phyloP scores from a whole-genome alignment of 2,113 vertebrate species.

The Alaudala cheleensis region DNA sequence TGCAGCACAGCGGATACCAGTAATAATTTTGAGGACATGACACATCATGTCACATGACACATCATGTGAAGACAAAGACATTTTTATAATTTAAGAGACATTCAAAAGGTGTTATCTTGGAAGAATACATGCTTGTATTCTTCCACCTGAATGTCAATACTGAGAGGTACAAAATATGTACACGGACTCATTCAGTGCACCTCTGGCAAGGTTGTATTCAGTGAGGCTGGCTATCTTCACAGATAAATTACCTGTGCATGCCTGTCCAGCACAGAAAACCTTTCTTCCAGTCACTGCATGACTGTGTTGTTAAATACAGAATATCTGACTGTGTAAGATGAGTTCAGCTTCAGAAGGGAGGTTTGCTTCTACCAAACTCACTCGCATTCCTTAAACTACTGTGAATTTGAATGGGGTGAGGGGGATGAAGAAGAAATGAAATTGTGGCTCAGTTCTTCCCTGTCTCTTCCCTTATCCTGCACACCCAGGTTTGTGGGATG shows the following conservation, averaged over 20 bases:
- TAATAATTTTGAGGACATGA: background rate
- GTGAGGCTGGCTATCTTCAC: background rate
- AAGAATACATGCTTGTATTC: background rate
- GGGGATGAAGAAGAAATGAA: background rate
- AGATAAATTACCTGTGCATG: background rate
- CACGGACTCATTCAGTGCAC: background rate
- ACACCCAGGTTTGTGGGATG: background rate
- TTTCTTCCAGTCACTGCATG: background rate
- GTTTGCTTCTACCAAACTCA: background rate
- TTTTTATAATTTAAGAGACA: background rate
- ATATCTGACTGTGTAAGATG: background rate
- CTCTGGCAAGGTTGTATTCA: background rate
- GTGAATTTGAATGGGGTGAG: background rate
- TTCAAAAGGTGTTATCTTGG: background rate
- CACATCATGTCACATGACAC: accelerated
- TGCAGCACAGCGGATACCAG: background rate
- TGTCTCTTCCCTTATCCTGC: background rate
- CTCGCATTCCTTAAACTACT: background rate
- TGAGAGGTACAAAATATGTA: background rate
- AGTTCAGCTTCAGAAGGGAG: background rate
- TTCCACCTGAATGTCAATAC: background rate
- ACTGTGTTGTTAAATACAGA: background rate
- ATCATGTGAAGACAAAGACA: background rate
- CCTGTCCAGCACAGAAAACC: background rate
- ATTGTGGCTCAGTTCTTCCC: background rate